These are phyloP conservation scores for Otolemur crassicaudatus DNA, from an alignment of 2,797 vertebrate species.

Conservation along the genomic window DNA sequence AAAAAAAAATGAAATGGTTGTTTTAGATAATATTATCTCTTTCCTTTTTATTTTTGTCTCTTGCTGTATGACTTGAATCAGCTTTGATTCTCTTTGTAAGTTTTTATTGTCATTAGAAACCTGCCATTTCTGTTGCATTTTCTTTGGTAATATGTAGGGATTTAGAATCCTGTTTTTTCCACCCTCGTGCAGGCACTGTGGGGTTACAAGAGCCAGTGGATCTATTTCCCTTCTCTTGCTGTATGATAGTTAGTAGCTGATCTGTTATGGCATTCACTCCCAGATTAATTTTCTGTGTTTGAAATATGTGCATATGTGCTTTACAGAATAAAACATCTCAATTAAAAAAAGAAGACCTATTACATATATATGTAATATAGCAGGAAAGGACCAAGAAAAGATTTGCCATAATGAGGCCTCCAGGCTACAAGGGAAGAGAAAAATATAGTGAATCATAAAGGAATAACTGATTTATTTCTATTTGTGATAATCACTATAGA, in stretches of 20 bases:
- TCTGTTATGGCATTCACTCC: constrained; percentile 88
- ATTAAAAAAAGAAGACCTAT: constrained; percentile 66
- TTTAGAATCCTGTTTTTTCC: constrained; percentile 80
- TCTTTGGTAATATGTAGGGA: constrained; percentile 82
- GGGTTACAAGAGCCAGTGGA: constrained; percentile 79
- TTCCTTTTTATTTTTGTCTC: constrained; percentile 83
- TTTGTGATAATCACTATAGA: not conserved
- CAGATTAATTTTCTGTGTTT: constrained; percentile 89
- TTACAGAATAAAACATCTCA: constrained; percentile 89
- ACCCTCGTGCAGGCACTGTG: constrained; percentile 83
- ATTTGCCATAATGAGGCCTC: not conserved
- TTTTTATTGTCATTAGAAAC: constrained; percentile 85
- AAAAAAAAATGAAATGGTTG: constrained; percentile 57
- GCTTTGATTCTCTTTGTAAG: constrained; percentile 89
- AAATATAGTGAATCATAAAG: too few species aligned
- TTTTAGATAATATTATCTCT: constrained; percentile 92
- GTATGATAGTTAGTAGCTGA: constrained; percentile 90
- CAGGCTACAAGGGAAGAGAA: not conserved
- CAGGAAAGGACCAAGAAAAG: too few species aligned
- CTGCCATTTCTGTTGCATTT: constrained; percentile 84
- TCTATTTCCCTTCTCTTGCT: constrained; percentile 87
- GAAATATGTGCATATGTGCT: constrained; percentile 91
- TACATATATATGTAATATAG: too few species aligned
- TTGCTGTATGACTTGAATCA: constrained; percentile 89
- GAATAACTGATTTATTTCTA: not conserved